Conservation (phyloP, 2,797 vertebrate species). For the Acanthurus tractus region DNA sequence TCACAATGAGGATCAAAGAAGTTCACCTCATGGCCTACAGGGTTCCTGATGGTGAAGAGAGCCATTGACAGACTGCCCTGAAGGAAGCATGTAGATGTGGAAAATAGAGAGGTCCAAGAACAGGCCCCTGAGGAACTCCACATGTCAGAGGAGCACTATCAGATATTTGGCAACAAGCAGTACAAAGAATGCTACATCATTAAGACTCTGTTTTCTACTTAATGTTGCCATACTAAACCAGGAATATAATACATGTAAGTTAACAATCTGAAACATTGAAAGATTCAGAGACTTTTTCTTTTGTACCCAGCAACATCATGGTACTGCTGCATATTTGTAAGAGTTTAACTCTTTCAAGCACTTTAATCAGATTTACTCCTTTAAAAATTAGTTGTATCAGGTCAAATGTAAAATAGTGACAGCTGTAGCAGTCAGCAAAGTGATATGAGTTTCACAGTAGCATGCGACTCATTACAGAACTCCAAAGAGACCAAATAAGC, state of each 20-base stretch:
- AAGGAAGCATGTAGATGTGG: neutral
- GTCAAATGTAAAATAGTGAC: neutral
- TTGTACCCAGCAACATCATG: neutral
- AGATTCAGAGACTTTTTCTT: neutral
- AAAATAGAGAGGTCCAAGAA: neutral
- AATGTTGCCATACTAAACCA: neutral
- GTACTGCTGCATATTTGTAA: too few species aligned
- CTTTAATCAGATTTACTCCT: neutral
- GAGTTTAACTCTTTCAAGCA: neutral
- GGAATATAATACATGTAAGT: neutral
- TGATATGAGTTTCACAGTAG: neutral
- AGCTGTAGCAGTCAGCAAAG: too few species aligned
- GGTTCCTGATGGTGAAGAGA: neutral
- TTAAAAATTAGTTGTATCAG: neutral
- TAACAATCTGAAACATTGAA: neutral
- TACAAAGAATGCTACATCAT: neutral
- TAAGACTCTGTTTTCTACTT: neutral
- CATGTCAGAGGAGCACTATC: neutral
- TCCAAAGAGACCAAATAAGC: neutral
- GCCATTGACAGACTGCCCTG: neutral
- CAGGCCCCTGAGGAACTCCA: conserved; percentile 6
- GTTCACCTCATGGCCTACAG: neutral
- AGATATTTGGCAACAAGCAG: neutral
- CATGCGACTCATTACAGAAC: neutral
- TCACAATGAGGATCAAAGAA: neutral